phyloP scores from a whole-genome alignment of 1,140 invertebrate genomes.

The Ips nitidus region DNA sequence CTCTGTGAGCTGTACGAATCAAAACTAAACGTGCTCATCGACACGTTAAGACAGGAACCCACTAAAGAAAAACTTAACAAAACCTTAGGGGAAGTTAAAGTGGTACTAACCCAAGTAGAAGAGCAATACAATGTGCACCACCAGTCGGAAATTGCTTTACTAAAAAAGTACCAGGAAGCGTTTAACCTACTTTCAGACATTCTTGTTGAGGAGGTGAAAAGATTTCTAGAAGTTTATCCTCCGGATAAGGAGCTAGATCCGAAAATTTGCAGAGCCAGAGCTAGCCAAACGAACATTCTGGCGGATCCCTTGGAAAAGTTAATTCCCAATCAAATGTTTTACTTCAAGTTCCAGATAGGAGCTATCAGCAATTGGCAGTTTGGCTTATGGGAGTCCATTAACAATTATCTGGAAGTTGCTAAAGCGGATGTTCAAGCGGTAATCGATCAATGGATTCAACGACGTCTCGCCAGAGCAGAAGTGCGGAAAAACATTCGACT shows the following conservation, averaged over 20 bases:
- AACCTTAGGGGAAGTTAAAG: constrained; percentile 25
- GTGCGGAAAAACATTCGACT: constrained; percentile 27
- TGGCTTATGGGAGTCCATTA: constrained; percentile 38
- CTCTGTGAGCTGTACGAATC: constrained; percentile 20
- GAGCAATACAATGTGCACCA: constrained; percentile 29
- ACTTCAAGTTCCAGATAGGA: constrained; percentile 37
- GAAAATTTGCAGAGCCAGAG: constrained; percentile 35
- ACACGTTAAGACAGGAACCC: constrained; percentile 35
- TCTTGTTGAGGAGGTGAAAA: constrained; percentile 33
- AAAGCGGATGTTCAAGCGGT: constrained; percentile 25
- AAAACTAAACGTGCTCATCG: constrained; percentile 34
- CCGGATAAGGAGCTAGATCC: constrained; percentile 36
- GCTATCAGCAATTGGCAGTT: constrained; percentile 42
- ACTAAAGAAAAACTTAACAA: constrained; percentile 26
- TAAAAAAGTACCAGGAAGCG: constrained; percentile 32
- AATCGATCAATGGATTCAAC: constrained; percentile 34
- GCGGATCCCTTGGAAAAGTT: constrained; percentile 20
- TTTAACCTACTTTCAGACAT: constrained; percentile 32
- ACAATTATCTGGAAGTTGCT: constrained; percentile 28
- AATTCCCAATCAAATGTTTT: constrained; percentile 37
- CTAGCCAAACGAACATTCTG: constrained; percentile 30
- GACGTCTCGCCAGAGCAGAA: constrained; percentile 18
- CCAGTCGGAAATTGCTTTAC: constrained; percentile 22
- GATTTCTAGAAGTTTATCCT: constrained; percentile 35
- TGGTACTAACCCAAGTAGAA: constrained; percentile 25